phyloP scores from a whole-genome alignment of 2,113 vertebrate species.

The Xyliphius kryptos region DNA sequence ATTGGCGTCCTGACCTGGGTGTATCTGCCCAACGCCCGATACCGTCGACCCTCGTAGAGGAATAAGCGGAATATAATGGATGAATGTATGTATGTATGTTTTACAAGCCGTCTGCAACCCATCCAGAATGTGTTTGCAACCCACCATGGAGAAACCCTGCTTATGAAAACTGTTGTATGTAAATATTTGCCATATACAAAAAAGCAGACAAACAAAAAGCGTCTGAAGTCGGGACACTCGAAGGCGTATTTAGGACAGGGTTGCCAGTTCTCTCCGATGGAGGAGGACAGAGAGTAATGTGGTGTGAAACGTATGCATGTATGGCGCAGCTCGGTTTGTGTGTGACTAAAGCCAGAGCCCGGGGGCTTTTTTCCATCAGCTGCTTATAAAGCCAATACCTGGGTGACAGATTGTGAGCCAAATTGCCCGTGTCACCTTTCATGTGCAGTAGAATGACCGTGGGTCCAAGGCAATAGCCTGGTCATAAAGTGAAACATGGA shows the following conservation, averaged over 20 bases:
- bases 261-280: conserved; percentile 6
- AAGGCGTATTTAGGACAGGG: conserved; percentile 19
- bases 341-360: conserved; percentile 3
- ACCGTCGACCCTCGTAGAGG: too few species aligned
- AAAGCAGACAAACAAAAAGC: too few species aligned
- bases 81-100: too few species aligned
- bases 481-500: conserved; percentile 12
- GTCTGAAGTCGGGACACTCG: too few species aligned
- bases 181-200: too few species aligned
- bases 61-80: too few species aligned
- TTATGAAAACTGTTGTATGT: too few species aligned
- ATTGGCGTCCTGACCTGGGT: too few species aligned
- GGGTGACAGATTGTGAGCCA: conserved; percentile 28
- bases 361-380: conserved; percentile 7
- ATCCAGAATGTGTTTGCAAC: too few species aligned
- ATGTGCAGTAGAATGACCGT: conserved; percentile 26
- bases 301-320: background rate
- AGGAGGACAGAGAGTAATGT: conserved; percentile 18
- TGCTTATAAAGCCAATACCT: conserved; percentile 25
- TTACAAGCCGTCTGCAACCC: too few species aligned
- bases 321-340: background rate
- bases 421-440: conserved; percentile 37
- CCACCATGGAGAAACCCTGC: too few species aligned
- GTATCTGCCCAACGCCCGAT: too few species aligned
- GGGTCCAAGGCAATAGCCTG: background rate